Percentiles rank a stretch among this genome's conserved stretches.
Conservation (phyloP, 2,888 invertebrate species). For the Arrhopalites spinosus region DNA sequence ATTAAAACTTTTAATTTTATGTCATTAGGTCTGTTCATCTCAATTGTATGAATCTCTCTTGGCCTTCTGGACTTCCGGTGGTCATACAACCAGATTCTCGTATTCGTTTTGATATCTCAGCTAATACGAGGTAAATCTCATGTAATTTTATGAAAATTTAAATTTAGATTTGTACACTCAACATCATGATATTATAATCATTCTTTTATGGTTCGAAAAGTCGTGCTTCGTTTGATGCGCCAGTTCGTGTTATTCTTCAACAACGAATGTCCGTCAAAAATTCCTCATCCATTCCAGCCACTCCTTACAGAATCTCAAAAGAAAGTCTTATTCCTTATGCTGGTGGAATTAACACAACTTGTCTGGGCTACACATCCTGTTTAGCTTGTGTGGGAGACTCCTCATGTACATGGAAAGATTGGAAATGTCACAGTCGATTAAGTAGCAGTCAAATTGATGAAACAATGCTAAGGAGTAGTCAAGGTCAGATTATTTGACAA, state of each 20-base stretch:
- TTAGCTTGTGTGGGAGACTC: constrained; percentile 50
- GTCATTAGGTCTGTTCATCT: constrained; percentile 41
- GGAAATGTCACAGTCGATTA: constrained; percentile 11
- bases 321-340: constrained; percentile 31
- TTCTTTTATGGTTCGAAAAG: no score
- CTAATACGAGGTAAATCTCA: constrained; percentile 32
- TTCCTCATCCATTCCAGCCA: constrained; percentile 5
- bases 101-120: constrained; percentile 46
- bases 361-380: constrained; percentile 37
- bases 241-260: constrained; percentile 35
- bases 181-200: no score
- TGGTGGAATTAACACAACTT: constrained; percentile 12
- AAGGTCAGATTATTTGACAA: neutral
- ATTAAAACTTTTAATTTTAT: no score
- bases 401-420: constrained; percentile 48
- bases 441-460: constrained; percentile 18
- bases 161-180: no score
- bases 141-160: no score
- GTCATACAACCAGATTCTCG: constrained; percentile 65
- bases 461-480: neutral
- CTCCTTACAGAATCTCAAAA: constrained; percentile 31
- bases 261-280: constrained; percentile 23
- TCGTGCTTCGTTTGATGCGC: constrained; percentile 25
- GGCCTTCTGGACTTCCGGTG: constrained; percentile 64
- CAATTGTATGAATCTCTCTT: constrained; percentile 60